Evolutionary conservation across 2,888 invertebrate species (phyloP).

Genomic region (Rhagonycha fulva): DNA sequence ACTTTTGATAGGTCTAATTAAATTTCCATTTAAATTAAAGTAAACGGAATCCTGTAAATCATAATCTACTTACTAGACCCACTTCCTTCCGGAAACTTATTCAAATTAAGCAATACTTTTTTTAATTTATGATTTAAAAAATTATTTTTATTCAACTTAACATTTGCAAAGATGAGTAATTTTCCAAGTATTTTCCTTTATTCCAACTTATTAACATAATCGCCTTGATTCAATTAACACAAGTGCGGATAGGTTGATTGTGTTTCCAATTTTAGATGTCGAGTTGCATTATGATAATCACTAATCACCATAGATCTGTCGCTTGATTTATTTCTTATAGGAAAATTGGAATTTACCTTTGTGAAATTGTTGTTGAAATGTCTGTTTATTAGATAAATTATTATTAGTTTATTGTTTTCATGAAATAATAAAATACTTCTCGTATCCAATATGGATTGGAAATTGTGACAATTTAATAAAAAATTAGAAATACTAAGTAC

Average conservation of each 20-base stretch:
- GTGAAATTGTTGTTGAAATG: too few relatives aligned
- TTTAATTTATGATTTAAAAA: not conserved
- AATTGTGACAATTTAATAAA: too few relatives aligned
- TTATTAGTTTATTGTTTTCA: too few relatives aligned
- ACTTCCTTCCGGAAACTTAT: conserved; percentile 2
- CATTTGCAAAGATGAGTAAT: not conserved
- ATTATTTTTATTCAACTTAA: not conserved
- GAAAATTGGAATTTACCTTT: not conserved
- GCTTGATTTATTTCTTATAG: not conserved
- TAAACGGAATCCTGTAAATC: not conserved
- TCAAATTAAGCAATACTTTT: not conserved
- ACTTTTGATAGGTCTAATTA: not conserved
- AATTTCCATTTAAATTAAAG: not conserved
- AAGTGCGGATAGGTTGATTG: not conserved
- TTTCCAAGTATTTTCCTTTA: not conserved
- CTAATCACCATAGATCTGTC: not conserved
- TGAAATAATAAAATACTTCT: too few relatives aligned
- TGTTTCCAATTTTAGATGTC: not conserved
- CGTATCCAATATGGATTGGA: too few relatives aligned
- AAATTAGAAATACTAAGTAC: too few relatives aligned
- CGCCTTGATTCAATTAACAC: not conserved
- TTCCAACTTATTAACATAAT: not conserved
- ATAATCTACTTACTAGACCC: not conserved
- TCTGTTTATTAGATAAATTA: not conserved
- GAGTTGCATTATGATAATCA: not conserved